Evolutionary conservation across 2,113 vertebrate genomes (phyloP).

Genomic region (Stomatorhinus ivindoensis): DNA sequence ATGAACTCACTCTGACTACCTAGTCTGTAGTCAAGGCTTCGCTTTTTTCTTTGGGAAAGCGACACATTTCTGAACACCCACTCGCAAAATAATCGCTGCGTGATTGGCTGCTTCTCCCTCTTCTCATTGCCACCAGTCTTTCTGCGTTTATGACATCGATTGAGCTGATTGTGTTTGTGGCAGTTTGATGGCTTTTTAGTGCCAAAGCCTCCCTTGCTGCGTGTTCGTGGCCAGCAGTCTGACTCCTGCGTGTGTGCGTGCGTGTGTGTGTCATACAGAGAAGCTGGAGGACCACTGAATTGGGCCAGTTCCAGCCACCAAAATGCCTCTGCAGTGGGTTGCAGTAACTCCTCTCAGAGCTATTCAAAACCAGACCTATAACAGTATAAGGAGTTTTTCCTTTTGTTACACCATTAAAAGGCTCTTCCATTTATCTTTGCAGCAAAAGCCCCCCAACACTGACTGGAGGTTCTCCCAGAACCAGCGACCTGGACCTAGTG

Average conservation of each 20-base stretch:
- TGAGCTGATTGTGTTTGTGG: neutral
- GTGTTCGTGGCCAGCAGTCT: neutral
- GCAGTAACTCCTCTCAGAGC: neutral
- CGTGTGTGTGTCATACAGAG: neutral
- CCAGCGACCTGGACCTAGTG: slow-evolving; percentile 93
- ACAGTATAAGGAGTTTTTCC: neutral
- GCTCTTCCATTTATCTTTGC: slow-evolving; percentile 49
- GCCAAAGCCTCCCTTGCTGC: neutral
- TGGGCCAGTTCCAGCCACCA: neutral
- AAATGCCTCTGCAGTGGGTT: neutral
- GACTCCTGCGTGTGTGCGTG: neutral
- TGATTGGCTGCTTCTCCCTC: neutral
- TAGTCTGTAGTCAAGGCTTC: neutral
- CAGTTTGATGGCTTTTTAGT: neutral
- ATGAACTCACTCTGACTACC: neutral
- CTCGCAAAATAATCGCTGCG: neutral
- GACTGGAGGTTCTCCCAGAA: slow-evolving; percentile 97
- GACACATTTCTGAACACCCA: neutral
- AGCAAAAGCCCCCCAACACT: slow-evolving; percentile 93
- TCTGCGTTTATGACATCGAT: neutral
- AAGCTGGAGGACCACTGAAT: neutral
- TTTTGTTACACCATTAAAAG: neutral
- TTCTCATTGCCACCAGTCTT: neutral
- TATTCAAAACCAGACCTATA: neutral
- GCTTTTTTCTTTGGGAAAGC: neutral